A percentile compares a stretch with the other conserved stretches of the same genome.
These are phyloP conservation scores for Sebastes fasciatus DNA, from an alignment of 2,113 vertebrate genomes.

Conservation along the genomic window DNA sequence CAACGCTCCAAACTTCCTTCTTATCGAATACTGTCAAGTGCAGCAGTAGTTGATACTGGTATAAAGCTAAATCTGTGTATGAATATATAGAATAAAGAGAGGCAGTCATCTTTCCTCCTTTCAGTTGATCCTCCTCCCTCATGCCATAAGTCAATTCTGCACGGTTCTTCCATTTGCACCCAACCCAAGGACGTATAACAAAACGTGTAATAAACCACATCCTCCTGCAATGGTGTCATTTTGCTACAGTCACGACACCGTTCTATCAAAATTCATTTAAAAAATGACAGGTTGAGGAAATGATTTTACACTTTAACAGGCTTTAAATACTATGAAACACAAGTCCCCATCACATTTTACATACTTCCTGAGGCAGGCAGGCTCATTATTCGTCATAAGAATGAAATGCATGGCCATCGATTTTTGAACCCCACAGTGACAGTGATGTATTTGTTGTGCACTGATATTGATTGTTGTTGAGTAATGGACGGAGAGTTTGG, in stretches of 20 bases:
- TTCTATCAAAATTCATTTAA: constrained; percentile 10
- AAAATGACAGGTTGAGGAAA: constrained; percentile 9
- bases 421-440: neutral
- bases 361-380: neutral
- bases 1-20: too few relatives aligned
- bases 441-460: constrained; percentile 26
- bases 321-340: constrained; percentile 1
- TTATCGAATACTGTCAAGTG: too few relatives aligned
- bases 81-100: too few relatives aligned
- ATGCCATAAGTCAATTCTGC: too few relatives aligned
- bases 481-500: constrained; percentile 9
- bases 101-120: too few relatives aligned
- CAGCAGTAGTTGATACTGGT: too few relatives aligned
- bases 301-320: neutral
- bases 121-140: too few relatives aligned
- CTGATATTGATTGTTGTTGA: constrained; percentile 43
- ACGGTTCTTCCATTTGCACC: too few relatives aligned
- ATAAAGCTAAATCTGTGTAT: too few relatives aligned
- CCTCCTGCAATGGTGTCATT: neutral
- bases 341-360: neutral
- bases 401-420: constrained; percentile 23
- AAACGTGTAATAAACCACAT: too few relatives aligned
- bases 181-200: too few relatives aligned
- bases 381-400: neutral
- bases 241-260: neutral